These are phyloP conservation scores for Polypedilum vanderplanki DNA, from an alignment of 1,140 invertebrate genomes.

Conservation along the genomic window DNA sequence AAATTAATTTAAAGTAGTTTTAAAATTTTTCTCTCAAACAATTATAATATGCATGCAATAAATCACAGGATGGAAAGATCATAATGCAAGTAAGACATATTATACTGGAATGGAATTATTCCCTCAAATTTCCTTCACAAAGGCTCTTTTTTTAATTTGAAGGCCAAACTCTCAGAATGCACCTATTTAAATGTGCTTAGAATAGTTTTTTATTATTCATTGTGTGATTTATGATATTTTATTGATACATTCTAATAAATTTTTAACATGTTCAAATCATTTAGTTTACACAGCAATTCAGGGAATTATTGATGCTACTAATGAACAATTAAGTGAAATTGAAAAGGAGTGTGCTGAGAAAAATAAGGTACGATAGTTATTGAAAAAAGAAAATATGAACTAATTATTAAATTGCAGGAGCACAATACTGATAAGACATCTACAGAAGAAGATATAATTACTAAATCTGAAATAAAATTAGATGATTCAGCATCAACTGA, in stretches of 20 bases:
- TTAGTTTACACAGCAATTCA: constrained; percentile 44
- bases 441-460: background rate
- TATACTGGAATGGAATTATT: background rate
- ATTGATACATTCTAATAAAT: no score
- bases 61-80: constrained; percentile 59
- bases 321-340: constrained; percentile 44
- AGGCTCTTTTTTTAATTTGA: constrained; percentile 35
- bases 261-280: background rate
- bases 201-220: background rate
- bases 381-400: background rate
- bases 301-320: constrained; percentile 45
- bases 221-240: background rate
- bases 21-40: background rate
- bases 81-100: constrained; percentile 61
- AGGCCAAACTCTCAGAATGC: background rate
- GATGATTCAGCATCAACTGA: background rate
- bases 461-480: background rate
- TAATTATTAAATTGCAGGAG: background rate
- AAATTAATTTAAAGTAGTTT: constrained; percentile 28
- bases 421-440: background rate
- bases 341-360: constrained; percentile 37
- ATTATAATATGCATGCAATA: background rate
- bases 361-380: background rate
- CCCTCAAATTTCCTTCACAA: constrained; percentile 33
- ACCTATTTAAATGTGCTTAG: background rate